Base-by-base conservation (phyloP, 92 coral and sea anemone species). In the Zoanthus sansibaricus region DNA sequence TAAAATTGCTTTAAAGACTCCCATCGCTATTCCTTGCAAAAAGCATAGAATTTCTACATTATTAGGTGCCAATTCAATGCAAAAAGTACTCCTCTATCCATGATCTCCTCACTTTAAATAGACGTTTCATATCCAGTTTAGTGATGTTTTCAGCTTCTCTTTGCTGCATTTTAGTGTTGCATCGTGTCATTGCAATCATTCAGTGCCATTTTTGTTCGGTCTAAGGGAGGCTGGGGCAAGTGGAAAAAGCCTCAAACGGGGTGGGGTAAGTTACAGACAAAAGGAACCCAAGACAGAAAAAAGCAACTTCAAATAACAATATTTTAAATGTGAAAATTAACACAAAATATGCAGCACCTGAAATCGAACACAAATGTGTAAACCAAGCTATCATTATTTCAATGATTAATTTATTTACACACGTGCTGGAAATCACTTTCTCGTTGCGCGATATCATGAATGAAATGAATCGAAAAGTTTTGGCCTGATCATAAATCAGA, bases 81-180 rank as follows among this genome's bases (percentile, higher is more conserved):
- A 67, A 67, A 67, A 67, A 67, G 25, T 67, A 67, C 72, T 67
- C 72, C 72, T 67, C 72, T 67, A 67, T 67, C 72, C 72, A 67
- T 4, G 32, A 67, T 67, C 72, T 16, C 72, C 72, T 67, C 30
- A 67, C 72, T 67, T 67, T 67, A 1, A 18, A 18, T 32, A 48
- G 52, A 48, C 52, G 52, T 48, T 48, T 48, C 52, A 9, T 48
- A 48, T 48, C 52, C 72, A 67, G n/a, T 67, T 67, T 67, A 16
- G 72, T 67, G 20, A 67, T 16, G 72, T 67, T 67, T 67, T 67
- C 7, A 10, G 4, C 72, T 48, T 48, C 52, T 5, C 52, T 48
- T 48, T 48, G 52, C 52, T 48, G 52, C 52, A 48, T 48, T 48
- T 67, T 67, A 18, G 72, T 18, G 32, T 67, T 67, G 9, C 72